Evolutionary conservation across 1,140 invertebrate genomes (phyloP).

Genomic region (Diploscapter pachys): DNA sequence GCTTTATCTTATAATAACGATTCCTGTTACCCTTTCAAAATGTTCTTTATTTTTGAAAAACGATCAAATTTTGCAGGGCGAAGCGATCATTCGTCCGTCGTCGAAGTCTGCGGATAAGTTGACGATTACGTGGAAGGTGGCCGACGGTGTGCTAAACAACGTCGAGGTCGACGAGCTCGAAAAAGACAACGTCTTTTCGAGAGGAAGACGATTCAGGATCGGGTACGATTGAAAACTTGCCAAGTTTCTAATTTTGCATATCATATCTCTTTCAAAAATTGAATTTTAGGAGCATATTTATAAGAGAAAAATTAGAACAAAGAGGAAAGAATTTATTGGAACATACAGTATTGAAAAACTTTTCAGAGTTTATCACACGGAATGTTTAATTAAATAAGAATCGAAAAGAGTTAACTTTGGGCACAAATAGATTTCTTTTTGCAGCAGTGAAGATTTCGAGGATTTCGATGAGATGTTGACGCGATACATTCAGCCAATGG

Average conservation of each 20-base stretch:
- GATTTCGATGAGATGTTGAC: constrained; percentile 30
- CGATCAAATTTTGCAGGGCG: constrained; percentile 70
- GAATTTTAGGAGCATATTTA: too few species aligned
- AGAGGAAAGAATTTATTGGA: neutral
- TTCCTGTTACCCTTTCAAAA: constrained; percentile 12
- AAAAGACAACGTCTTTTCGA: constrained; percentile 91
- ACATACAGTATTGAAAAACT: neutral
- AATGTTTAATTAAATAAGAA: constrained; percentile 5
- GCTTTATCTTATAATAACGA: constrained; percentile 31
- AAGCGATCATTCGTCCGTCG: constrained; percentile 89
- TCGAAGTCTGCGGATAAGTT: constrained; percentile 81
- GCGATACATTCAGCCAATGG: constrained; percentile 27
- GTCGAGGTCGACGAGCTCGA: constrained; percentile 91
- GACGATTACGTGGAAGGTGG: constrained; percentile 97
- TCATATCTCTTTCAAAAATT: neutral
- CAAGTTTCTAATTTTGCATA: neutral
- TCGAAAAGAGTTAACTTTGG: neutral
- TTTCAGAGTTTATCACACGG: neutral
- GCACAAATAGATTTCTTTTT: constrained; percentile 3
- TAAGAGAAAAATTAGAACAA: neutral
- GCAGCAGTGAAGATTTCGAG: constrained; percentile 33
- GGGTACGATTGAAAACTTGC: constrained; percentile 20
- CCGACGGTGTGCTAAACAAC: constrained; percentile 87
- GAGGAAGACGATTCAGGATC: constrained; percentile 74
- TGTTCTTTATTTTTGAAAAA: constrained; percentile 3